Base-by-base conservation (phyloP, 2,797 vertebrate genomes). In the Alca torda region DNA sequence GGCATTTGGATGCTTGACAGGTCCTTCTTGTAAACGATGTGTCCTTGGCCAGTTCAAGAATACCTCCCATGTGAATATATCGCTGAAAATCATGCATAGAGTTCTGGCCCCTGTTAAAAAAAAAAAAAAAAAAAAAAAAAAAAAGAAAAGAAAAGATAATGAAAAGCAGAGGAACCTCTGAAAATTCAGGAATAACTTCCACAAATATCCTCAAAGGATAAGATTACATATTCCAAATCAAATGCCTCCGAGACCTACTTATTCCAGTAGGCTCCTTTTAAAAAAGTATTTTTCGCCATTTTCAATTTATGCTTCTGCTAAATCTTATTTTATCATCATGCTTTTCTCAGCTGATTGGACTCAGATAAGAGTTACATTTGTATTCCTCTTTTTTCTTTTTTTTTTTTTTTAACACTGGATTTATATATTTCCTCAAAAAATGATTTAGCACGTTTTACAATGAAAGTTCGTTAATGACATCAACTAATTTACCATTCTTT, bases 1-100 rank as follows among this genome's bases (percentile, higher is more conserved):
- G 87, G 19, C 84, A 46, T 84, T 95, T 97, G 96, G 96, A 96
- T 75, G 59, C 70, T 92, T 96, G 93, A 94, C 96, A 97, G 92
- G 89, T 92, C 73, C 69, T 96, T 95, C 95, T 96, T 96, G 95
- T 96, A 95, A 97, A 84, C 0, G 57, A 85, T 67, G 91, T 68
- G 89, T 97, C 96, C 92, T 93, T 73, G 73, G 92, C 94, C 87
- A 57, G 89, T 46, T 94, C 56, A 37, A 90, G 90, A 96, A 96
- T 78, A 60, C 69, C 89, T 96, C 95, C 87, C 73, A 17, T 97
- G 95, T 92, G 96, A 96, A 94, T 39, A 43, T 24, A 43, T 73
- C 93, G 56, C 90, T 95, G 81, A 67, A 84, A 86, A 76, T 50
- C 84, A 28, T 65, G 79, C 76, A 56, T 39, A 45, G 4, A 63